Conservation (phyloP, 2,888 invertebrate genomes). For the Platerodrilus igneus region DNA sequence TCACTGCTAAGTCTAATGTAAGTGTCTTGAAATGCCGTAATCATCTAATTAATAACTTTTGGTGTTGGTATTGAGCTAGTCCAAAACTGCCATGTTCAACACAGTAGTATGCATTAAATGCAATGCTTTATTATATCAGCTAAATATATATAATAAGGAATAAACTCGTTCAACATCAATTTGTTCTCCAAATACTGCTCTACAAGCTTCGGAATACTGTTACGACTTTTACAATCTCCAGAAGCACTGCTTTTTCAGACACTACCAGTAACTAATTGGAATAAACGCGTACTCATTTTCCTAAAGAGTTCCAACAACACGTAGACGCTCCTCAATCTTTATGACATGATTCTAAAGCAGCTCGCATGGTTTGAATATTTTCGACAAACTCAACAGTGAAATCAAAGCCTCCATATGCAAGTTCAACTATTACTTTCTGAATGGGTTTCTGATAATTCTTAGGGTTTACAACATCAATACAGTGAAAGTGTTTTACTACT, state of each 20-base stretch:
- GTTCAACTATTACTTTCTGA: slow-evolving; percentile 80
- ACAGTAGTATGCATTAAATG: slow-evolving; percentile 85
- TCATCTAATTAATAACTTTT: too few relatives aligned
- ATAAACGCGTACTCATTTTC: slow-evolving; percentile 96
- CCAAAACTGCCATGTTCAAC: too few relatives aligned
- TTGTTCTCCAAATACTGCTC: slow-evolving; percentile 78
- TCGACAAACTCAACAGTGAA: slow-evolving; percentile 99
- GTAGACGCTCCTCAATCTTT: slow-evolving; percentile 97
- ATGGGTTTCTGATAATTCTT: slow-evolving; percentile 75
- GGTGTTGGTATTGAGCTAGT: too few relatives aligned
- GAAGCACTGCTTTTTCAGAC: slow-evolving; percentile 95
- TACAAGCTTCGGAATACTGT: slow-evolving; percentile 88
- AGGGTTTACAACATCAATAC: slow-evolving; percentile 93
- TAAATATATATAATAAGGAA: slow-evolving; percentile 75
- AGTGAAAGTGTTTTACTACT: slow-evolving; percentile 81
- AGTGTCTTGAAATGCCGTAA: too few relatives aligned
- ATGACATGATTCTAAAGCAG: slow-evolving; percentile 81
- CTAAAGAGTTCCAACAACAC: slow-evolving; percentile 92
- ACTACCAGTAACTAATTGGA: slow-evolving; percentile 96
- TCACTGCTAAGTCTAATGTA: too few relatives aligned
- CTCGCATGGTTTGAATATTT: slow-evolving; percentile 78
- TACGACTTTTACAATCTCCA: slow-evolving; percentile 92
- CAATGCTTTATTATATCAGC: slow-evolving; percentile 89
- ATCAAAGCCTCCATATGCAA: slow-evolving; percentile 94
- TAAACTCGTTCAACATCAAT: slow-evolving; percentile 86